Evolutionary conservation across 2,113 vertebrate genomes (phyloP).

Genomic region (Limnothrissa miodon): DNA sequence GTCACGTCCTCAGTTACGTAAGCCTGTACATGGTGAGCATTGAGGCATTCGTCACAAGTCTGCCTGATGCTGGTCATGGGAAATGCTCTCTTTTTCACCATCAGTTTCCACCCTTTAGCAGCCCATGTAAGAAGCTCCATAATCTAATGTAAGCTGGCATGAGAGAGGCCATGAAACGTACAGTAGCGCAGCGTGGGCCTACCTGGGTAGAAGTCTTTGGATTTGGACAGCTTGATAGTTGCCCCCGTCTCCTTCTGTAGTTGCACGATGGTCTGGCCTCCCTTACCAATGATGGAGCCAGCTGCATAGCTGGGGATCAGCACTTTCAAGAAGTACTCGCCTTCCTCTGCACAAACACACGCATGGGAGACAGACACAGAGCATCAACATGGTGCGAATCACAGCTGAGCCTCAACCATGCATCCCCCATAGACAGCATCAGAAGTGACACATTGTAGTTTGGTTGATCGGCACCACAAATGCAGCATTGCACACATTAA

Average conservation of each 20-base stretch:
- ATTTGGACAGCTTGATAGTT: constrained; percentile 94
- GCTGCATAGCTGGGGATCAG: constrained; percentile 94
- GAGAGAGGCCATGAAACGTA: background rate
- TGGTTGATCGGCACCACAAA: background rate
- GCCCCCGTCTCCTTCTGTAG: constrained; percentile 92
- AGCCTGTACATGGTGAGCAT: background rate
- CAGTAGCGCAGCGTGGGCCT: constrained; percentile 35
- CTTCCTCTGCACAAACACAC: constrained; percentile 81
- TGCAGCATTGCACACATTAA: background rate
- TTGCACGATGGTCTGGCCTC: constrained; percentile 94
- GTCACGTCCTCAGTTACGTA: background rate
- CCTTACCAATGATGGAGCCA: constrained; percentile 92
- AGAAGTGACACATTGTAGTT: background rate
- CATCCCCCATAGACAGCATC: background rate
- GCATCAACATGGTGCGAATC: background rate
- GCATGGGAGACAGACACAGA: constrained; percentile 50
- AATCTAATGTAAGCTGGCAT: background rate
- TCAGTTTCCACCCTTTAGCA: background rate
- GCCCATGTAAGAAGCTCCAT: background rate
- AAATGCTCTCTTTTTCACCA: background rate
- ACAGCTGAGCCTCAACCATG: background rate
- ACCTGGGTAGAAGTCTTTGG: constrained; percentile 96
- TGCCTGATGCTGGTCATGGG: background rate
- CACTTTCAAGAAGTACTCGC: constrained; percentile 93
- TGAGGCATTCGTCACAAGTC: background rate